A percentile compares a stretch with the other conserved stretches of the same genome.
phyloP scores from a whole-genome alignment of 2,113 vertebrate genomes.

The Xyrauchen texanus region DNA sequence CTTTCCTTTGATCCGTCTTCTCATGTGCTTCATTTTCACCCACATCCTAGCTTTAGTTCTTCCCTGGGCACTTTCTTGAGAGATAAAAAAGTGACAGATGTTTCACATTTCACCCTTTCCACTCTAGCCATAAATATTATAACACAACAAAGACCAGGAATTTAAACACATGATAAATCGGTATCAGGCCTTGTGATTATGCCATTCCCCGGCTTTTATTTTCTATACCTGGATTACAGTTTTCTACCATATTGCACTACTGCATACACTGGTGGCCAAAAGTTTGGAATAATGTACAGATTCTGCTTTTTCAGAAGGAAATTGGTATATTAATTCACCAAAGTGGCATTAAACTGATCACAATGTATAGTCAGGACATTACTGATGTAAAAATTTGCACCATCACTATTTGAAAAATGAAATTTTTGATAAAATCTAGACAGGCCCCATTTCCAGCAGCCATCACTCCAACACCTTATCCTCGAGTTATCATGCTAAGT shows the following conservation, averaged over 20 bases:
- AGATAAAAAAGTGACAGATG: neutral
- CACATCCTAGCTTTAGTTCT: conserved; percentile 9
- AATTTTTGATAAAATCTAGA: neutral
- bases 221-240: neutral
- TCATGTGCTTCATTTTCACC: neutral
- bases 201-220: neutral
- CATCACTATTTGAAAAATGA: neutral
- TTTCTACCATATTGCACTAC: neutral
- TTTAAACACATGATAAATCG: conserved; percentile 23
- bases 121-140: neutral
- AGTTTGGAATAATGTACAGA: neutral
- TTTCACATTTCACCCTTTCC: conserved; percentile 12
- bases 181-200: conserved; percentile 4
- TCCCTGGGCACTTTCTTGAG: neutral
- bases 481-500: no score
- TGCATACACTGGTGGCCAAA: no score
- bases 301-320: no score
- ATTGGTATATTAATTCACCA: no score
- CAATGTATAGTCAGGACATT: no score
- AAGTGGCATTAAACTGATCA: no score
- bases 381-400: conserved; percentile 4
- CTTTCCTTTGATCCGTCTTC: conserved; percentile 39
- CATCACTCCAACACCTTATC: no score
- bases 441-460: neutral
- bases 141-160: neutral